These are phyloP conservation scores for Muscicapa striata DNA, from an alignment of 2,797 vertebrate species.

Conservation along the genomic window DNA sequence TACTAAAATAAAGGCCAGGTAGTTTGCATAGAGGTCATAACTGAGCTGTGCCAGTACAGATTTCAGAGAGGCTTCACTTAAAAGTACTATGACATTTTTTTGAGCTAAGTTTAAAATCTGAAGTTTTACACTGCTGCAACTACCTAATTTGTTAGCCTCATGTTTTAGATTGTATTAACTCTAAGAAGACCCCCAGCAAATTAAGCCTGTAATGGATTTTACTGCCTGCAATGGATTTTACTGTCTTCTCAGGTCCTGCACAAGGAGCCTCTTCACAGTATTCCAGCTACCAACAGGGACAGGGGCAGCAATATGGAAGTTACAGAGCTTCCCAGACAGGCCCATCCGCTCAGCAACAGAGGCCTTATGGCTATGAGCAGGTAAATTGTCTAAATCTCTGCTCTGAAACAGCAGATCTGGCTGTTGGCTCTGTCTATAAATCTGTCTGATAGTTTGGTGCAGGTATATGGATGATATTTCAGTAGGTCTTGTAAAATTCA, in stretches of 20 bases:
- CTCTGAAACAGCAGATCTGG: background rate
- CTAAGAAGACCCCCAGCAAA: background rate
- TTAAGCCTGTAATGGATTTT: background rate
- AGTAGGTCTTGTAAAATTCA: background rate
- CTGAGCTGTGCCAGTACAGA: background rate
- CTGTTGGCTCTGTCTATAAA: background rate
- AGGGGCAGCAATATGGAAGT: slow-evolving; percentile 90
- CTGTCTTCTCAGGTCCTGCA: slow-evolving; percentile 75
- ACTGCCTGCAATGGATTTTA: background rate
- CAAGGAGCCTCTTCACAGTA: slow-evolving; percentile 91
- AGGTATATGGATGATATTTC: background rate
- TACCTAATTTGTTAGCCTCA: background rate
- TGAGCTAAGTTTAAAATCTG: background rate
- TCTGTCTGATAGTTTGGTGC: background rate
- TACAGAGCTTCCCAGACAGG: slow-evolving; percentile 90
- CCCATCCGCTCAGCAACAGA: slow-evolving; percentile 87
- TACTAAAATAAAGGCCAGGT: background rate
- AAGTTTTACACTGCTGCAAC: background rate
- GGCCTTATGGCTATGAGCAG: slow-evolving; percentile 93
- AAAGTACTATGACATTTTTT: background rate
- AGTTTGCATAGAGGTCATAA: background rate
- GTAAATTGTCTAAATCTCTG: slow-evolving; percentile 69
- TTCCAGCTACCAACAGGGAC: slow-evolving; percentile 92
- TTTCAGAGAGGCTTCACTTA: background rate
- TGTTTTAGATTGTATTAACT: background rate